Base-by-base conservation (phyloP, 2,797 vertebrate genomes). In the Chelmon rostratus region DNA sequence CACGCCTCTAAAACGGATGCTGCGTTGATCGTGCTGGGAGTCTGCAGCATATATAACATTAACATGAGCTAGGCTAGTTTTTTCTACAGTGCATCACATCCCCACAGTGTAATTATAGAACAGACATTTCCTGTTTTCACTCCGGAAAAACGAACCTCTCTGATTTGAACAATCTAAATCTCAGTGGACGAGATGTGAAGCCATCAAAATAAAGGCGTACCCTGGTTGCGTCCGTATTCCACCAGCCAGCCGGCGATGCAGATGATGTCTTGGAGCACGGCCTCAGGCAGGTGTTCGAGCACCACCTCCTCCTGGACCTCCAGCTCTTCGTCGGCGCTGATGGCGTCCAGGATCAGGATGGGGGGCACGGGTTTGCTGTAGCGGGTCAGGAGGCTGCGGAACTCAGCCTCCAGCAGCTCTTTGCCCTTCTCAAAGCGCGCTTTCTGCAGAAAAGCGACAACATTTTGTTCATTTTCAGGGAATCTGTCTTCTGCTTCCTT, bases 161-260 rank as follows among this genome's bases (percentile, higher is more conserved):
- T 49, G 6, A 40, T 64, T 47, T 15, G 8, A 62, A 38, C 56
- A n/a, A 38, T 37, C 33, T n/a, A 1, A 40, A 31, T 65, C 11
- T 10, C 7, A 11, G 9, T 12, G 46, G 25, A 66, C 16, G 59
- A 64, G 56, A 61, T 1, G 56, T 52, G 5, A 5, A 9, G 16
- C 3, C 13, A n/a, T 16, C n/a, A 8, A 25, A 54, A 16, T 15
- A 10, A 25, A 56, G n/a, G 0, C 23, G 2, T 63, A 99, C 98
- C 98, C 92, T 99, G 97, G 89, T 99, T 99, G 71, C 96, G 96
- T 71, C 98, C 98, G 0, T 96, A 99, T 8, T 99, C 98, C 94
- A 99, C 97, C 89, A 99, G 96, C 98, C 98, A 99, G 72, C 95
- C 95, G 1, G 98, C 96, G 84, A 99, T 99, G 76, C 97, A 96